Base-by-base conservation (phyloP, 2,888 invertebrate species). In the Onthophagus sagittarius region DNA sequence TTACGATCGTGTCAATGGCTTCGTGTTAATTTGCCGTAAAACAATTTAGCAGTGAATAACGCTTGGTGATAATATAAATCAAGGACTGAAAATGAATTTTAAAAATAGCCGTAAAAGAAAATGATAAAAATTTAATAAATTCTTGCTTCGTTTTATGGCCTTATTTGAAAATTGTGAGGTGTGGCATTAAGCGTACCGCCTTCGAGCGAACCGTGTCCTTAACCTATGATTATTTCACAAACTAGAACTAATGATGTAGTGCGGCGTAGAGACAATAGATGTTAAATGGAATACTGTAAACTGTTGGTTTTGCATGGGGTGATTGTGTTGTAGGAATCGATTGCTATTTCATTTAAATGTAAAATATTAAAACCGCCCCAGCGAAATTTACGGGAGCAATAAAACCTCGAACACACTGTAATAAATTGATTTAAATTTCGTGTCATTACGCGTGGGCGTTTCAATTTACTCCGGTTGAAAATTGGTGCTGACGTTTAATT, bases 151-250 rank as follows among this genome's bases (percentile, higher is more conserved):
- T 11, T 53, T 53, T 53, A 53, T 53, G 39, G 39, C 39, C 39
- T 53, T 53, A 53, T 53, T 53, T 53, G 39, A 53, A 53, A 53
- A 53, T 53, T 53, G 39, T 53, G 39, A 53, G 39, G 39, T 53
- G 39, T 53, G 39, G 39, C 39, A 53, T 53, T 53, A 53, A 53
- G 9, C 33, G 33, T 33, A 33, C 33, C 33, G 33, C 33, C 33
- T 33, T 33, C n/a, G n/a, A n/a, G n/a, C 39, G 11, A 53, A 7
- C 39, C 11, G 67, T 67, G 67, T 67, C 67, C 67, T 67, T 67
- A 67, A 67, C 67, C 67, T 67, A 67, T 67, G 67, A 15, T 32
- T 67, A 67, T 67, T 67, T 32, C 67, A 67, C 39, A 53, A 53
- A 53, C 39, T 53, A 53, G 39, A 53, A 53, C 39, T 53, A 53